Base-by-base conservation (phyloP, 2,113 vertebrate genomes). In the Dasyurus viverrinus region DNA sequence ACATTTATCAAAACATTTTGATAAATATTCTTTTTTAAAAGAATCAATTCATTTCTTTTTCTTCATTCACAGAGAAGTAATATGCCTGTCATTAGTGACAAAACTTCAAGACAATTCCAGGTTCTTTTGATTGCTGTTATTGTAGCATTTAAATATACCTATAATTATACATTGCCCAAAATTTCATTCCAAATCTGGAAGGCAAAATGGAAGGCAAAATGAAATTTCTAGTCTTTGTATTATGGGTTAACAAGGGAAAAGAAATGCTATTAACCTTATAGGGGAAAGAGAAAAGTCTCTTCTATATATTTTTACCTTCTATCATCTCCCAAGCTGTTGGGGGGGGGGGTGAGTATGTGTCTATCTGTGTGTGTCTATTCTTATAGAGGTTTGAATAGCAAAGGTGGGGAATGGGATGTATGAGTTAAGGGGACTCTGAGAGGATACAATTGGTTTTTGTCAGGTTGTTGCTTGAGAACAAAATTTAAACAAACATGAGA, bases 221-320 rank as follows among this genome's bases (percentile, higher is more conserved):
- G 60, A 55, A 92, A 90, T 27, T 93, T 95, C 94, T 93, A 53
- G 23, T 90, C 42, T 89, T 91, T 93, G 36, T 90, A 0, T 89
- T 92, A 91, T 54, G 30, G 95, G 90, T 96, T 94, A 91, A 89
- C 76, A 95, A 95, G 95, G 30, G 94, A 92, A 90, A 91, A 2
- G 27, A 96, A 89, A 89, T 48, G 60, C 93, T 92, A 93, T 91
- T 92, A 95, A 42, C 25, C n/a, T 46, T 53, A 48, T 54, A 91
- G 25, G 89, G 47, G 91, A 91, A 95, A 47, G 60, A 68, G 91
- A 92, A 93, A 46, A 42, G 16, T 84, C 1, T 84, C 19, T 22
- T 48, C 42, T 48, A 11, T 53, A 52, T 5, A 12, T 8, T 50
- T 50, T 68, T n/a, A 48, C 30, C 10, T 50, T 92, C 36, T 14